These are phyloP conservation scores for Eriocheir sinensis DNA, from an alignment of 1,140 invertebrate species.

Conservation along the genomic window DNA sequence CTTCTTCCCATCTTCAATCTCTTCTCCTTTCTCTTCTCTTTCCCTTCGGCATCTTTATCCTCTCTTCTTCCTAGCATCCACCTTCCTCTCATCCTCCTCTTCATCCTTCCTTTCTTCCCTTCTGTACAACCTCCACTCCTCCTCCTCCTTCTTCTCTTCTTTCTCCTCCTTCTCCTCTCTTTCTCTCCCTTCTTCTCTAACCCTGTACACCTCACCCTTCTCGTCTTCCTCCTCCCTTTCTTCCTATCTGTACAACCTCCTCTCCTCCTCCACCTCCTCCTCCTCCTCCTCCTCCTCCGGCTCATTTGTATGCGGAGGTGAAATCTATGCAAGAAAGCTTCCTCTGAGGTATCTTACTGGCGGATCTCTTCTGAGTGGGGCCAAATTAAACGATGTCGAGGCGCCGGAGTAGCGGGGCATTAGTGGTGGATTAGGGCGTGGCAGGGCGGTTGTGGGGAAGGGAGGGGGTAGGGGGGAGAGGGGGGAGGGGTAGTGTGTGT, in stretches of 20 bases:
- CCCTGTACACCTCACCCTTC: background rate
- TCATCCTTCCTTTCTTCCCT: background rate
- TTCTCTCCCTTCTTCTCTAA: background rate
- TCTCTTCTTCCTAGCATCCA: background rate
- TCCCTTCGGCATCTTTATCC: background rate
- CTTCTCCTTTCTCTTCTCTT: background rate
- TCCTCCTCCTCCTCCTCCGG: background rate
- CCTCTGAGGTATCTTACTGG: conserved; percentile 2
- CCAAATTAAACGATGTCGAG: conserved; percentile 61
- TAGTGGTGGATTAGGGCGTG: background rate
- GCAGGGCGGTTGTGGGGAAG: background rate
- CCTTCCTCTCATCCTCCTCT: background rate
- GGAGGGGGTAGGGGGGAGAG: background rate
- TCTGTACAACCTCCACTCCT: too few relatives aligned
- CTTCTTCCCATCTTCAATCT: background rate
- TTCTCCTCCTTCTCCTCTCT: background rate
- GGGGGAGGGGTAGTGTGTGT: background rate
- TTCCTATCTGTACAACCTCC: background rate
- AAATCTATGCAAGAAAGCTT: conserved; percentile 56
- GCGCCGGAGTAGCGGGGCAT: conserved; percentile 13
- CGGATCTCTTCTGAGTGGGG: conserved; percentile 54
- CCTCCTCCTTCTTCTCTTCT: background rate
- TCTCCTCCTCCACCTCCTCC: background rate
- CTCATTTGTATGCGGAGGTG: conserved; percentile 71
- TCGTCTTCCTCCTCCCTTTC: background rate